phyloP scores from a whole-genome alignment of 2,797 vertebrate species.

The Chelonia mydas region DNA sequence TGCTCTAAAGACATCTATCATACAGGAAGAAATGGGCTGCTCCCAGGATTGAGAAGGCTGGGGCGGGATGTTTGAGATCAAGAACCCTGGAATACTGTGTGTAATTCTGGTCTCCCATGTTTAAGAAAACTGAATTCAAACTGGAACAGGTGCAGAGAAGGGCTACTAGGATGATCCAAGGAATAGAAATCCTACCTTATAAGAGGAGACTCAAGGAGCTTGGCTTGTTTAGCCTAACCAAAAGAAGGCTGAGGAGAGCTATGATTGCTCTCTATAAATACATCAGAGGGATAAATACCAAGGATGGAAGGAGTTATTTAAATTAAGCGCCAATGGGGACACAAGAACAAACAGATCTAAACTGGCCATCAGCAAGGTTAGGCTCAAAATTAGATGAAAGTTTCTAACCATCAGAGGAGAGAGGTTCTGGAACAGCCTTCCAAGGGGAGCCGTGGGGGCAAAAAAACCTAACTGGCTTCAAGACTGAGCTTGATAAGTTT shows the following conservation, averaged over 20 bases:
- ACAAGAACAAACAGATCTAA: neutral
- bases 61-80: neutral
- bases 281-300: neutral
- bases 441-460: neutral
- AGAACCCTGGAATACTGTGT: neutral
- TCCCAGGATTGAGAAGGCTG: neutral
- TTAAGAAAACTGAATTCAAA: neutral
- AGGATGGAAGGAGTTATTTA: neutral
- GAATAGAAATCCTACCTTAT: neutral
- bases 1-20: neutral
- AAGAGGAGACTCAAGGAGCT: neutral
- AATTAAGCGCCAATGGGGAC: neutral
- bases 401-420: neutral
- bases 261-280: neutral
- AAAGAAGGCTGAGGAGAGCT: neutral
- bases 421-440: neutral
- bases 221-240: neutral
- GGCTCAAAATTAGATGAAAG: neutral
- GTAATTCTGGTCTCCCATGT: neutral
- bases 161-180: neutral
- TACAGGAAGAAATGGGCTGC: neutral
- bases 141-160: neutral
- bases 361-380: neutral
- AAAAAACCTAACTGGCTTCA: neutral
- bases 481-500: neutral